Base-by-base conservation (phyloP, 2,797 vertebrate genomes). In the Zonotrichia albicollis region DNA sequence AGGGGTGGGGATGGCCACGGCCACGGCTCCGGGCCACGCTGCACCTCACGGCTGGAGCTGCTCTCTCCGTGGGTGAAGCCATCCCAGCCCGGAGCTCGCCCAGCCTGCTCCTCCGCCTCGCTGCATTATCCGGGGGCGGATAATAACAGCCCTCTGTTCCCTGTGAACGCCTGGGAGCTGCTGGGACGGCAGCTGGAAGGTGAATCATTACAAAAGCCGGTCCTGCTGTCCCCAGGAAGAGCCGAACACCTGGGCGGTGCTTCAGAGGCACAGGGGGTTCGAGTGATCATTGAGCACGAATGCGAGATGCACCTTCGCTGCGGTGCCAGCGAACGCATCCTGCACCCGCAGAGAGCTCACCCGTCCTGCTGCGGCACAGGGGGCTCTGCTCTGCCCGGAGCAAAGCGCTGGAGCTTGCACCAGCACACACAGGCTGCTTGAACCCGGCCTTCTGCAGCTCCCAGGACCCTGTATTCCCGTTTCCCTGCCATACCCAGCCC, bases 281-380 rank as follows among this genome's bases (percentile, higher is more conserved):
- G 20, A 53, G 50, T 1, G 42, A 29, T 32, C 48, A 7, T 48
- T 26, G 19, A 66, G 21, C 7, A 5, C 15, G 22, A 22, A 27
- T 0, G 4, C 0, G 3, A 40, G 70, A 32, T 15, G 46, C 38
- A 13, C 23, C 46, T n/a, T 51, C 3, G 0, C 27, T 20, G 16
- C 3, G 2, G 12, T 43, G 20, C 71, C 54, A 54, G 66, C 46
- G 18, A 54, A n/a, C 0, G 0, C 4, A 8, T 53, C 48, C 46
- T 0, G 1, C 38, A 23, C 20, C 70, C 23, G 45, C 13, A 14
- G 60, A 5, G 2, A 14, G 18, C 10, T 36, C 42, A 13, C 3
- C 29, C 2, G 1, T 20, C 32, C 50, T 25, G 25, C 40, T 1
- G 27, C 7, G 15, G 13, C 45, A 16, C 0, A 0, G 38, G 32